phyloP scores from a whole-genome alignment of 1,140 invertebrate genomes.

The Atta colombica region DNA sequence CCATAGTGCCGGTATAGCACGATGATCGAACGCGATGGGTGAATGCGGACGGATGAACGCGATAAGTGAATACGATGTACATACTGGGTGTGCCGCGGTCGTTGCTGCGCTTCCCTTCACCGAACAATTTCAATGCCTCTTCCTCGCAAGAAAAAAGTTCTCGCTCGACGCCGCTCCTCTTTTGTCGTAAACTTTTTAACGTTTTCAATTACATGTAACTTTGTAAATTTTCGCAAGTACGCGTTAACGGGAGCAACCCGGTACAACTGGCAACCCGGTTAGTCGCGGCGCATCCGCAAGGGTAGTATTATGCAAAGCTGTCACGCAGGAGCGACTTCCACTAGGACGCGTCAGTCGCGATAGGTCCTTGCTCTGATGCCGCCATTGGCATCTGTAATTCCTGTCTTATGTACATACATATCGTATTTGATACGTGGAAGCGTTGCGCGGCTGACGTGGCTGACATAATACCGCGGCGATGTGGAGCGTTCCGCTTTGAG shows the following conservation, averaged over 20 bases:
- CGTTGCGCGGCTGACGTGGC: conserved; percentile 47
- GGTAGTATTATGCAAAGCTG: conserved; percentile 31
- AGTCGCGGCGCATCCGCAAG: conserved; percentile 13
- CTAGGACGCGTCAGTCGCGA: conserved; percentile 23
- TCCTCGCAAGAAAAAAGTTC: background rate
- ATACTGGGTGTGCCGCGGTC: background rate
- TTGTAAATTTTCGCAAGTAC: background rate
- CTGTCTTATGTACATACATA: conserved; percentile 58
- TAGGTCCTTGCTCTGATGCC: background rate
- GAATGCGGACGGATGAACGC: background rate
- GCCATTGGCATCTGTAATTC: conserved; percentile 64
- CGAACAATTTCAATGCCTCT: background rate
- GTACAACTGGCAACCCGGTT: no score
- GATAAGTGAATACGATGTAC: background rate
- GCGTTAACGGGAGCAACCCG: background rate
- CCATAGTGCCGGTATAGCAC: background rate
- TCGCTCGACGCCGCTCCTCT: background rate
- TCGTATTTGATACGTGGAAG: conserved; percentile 46
- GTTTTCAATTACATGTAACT: conserved; percentile 42
- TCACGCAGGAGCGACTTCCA: conserved; percentile 49
- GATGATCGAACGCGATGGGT: conserved; percentile 21
- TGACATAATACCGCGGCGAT: conserved; percentile 49
- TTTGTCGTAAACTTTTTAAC: conserved; percentile 37
- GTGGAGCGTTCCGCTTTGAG: conserved; percentile 25
- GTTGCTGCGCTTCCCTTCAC: background rate